Percentiles rank a stretch among this genome's conserved stretches.
Conservation (phyloP, 23 tunicate genomes). For the Halocynthia aurantium region DNA sequence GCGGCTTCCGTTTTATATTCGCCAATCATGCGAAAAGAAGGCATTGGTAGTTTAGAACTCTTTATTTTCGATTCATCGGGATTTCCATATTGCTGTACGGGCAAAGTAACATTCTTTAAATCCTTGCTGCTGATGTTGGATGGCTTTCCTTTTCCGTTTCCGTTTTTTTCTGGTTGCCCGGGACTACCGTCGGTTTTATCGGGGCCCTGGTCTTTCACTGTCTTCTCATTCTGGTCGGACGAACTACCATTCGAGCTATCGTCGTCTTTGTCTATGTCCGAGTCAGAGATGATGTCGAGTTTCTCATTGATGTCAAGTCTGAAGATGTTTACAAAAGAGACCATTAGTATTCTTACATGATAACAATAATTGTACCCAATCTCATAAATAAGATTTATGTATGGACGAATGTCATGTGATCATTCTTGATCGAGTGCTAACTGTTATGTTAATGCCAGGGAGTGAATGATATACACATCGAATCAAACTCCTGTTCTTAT, state of each 20-base stretch:
- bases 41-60: conserved; percentile 40
- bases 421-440: too few species aligned
- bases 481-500: too few species aligned
- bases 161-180: neutral
- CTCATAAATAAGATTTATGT: too few species aligned
- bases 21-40: conserved; percentile 49
- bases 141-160: conserved; percentile 7
- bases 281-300: conserved; percentile 79
- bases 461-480: too few species aligned
- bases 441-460: too few species aligned
- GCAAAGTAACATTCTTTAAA: conserved; percentile 34
- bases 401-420: too few species aligned
- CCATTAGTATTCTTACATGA: too few species aligned
- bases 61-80: conserved; percentile 14
- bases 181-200: neutral
- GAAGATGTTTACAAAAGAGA: neutral
- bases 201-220: neutral
- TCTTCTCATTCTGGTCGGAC: conserved; percentile 21
- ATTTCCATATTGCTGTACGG: conserved; percentile 6
- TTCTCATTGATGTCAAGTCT: conserved; percentile 84
- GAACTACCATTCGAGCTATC: conserved; percentile 22
- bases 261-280: conserved; percentile 65
- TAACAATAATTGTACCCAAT: too few species aligned
- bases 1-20: conserved; percentile 47
- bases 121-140: conserved; percentile 44